These are phyloP conservation scores for Orthonychiurus folsomi DNA, from an alignment of 2,888 invertebrate genomes.

Conservation along the genomic window DNA sequence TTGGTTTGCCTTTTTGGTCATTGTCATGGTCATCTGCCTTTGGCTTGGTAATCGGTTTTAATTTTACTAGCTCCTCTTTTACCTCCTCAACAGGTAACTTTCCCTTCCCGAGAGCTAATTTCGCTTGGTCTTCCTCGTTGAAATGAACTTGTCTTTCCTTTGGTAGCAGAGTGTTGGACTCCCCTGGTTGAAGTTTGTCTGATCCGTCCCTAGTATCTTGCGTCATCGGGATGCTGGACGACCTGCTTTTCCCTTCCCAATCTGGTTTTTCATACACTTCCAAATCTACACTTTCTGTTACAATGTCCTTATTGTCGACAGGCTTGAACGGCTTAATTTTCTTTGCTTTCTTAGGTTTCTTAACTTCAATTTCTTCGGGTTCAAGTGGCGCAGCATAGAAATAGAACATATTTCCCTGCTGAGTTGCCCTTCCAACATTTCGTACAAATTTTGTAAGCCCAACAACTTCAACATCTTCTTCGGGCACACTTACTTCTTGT, in stretches of 20 bases:
- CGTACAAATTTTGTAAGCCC: constrained; percentile 5
- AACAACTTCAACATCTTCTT: constrained; percentile 7
- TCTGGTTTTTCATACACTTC: constrained; percentile 18
- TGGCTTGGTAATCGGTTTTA: constrained; percentile 38
- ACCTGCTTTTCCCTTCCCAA: constrained; percentile 14
- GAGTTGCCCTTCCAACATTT: neutral
- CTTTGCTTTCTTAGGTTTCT: constrained; percentile 5
- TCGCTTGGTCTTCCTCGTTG: constrained; percentile 45
- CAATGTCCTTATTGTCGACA: constrained; percentile 12
- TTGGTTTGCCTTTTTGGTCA: constrained; percentile 14
- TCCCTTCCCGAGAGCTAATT: constrained; percentile 43
- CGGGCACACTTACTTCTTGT: neutral
- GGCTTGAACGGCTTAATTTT: constrained; percentile 18
- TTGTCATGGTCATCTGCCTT: constrained; percentile 44
- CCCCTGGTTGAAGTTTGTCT: neutral
- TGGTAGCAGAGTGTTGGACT: neutral
- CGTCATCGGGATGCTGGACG: neutral
- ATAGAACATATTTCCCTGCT: constrained; percentile 5
- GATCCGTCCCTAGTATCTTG: constrained; percentile 10
- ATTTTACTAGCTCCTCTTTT: constrained; percentile 32
- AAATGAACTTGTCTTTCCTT: constrained; percentile 41
- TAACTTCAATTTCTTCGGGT: constrained; percentile 7
- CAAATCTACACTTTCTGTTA: constrained; percentile 13
- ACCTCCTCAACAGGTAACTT: constrained; percentile 40
- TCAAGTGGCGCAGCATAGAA: constrained; percentile 11